Percentiles rank a stretch among this genome's conserved stretches.
These are phyloP conservation scores for Macaria liturata DNA, from an alignment of 2,888 invertebrate genomes.

Conservation along the genomic window DNA sequence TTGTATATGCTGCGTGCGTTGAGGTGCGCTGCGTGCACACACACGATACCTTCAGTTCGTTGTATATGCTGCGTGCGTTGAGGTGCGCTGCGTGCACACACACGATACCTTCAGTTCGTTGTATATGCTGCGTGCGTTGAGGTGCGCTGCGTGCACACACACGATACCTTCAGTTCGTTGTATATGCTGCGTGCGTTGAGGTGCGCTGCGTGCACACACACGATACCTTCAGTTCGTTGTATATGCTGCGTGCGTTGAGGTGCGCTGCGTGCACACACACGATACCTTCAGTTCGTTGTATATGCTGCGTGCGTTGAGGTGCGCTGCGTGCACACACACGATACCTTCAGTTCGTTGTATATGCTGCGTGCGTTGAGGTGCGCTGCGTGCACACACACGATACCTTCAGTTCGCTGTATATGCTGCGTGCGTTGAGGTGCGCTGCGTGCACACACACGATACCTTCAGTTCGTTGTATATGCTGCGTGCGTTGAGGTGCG, in stretches of 20 bases:
- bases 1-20: slow-evolving; percentile 86
- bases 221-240: slow-evolving; percentile 88
- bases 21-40: slow-evolving; percentile 85
- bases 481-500: slow-evolving; percentile 85
- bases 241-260: slow-evolving; percentile 86
- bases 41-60: slow-evolving; percentile 89
- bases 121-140: slow-evolving; percentile 86
- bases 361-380: slow-evolving; percentile 85
- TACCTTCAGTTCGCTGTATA: slow-evolving; percentile 88
- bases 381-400: slow-evolving; percentile 87
- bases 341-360: slow-evolving; percentile 88
- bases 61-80: slow-evolving; percentile 85
- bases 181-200: slow-evolving; percentile 86
- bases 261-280: slow-evolving; percentile 86
- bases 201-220: slow-evolving; percentile 85
- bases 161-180: slow-evolving; percentile 89
- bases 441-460: slow-evolving; percentile 87
- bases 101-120: slow-evolving; percentile 89
- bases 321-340: slow-evolving; percentile 85
- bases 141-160: slow-evolving; percentile 84
- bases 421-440: slow-evolving; percentile 84
- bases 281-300: slow-evolving; percentile 88
- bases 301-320: slow-evolving; percentile 85
- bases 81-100: slow-evolving; percentile 85
- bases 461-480: slow-evolving; percentile 88